Conservation (phyloP, 1,140 invertebrate genomes). For the Coptotermes formosanus region DNA sequence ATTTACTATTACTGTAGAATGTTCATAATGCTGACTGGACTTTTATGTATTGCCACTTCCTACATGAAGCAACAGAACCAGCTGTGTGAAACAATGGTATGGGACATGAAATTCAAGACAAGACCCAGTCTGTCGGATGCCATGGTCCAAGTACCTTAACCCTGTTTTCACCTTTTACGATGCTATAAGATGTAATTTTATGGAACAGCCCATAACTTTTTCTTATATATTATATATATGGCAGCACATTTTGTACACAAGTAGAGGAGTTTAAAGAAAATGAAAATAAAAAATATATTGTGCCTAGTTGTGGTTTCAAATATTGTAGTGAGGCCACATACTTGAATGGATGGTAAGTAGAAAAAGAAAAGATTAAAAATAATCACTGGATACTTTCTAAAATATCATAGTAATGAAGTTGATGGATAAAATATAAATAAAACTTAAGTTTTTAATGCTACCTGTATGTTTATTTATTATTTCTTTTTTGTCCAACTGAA, state of each 20-base stretch:
- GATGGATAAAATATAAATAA: slow-evolving; percentile 19
- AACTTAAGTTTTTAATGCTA: slow-evolving; percentile 21
- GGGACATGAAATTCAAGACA: not conserved
- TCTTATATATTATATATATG: slow-evolving; percentile 28
- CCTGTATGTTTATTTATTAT: not conserved
- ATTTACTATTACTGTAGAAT: not conserved
- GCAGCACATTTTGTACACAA: slow-evolving; percentile 29
- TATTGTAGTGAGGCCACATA: slow-evolving; percentile 28
- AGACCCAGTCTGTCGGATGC: not conserved
- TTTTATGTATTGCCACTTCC: not conserved
- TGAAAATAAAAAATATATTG: slow-evolving; percentile 22
- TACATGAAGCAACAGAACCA: not conserved
- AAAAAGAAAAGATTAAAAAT: slow-evolving; percentile 23
- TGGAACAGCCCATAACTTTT: slow-evolving; percentile 26
- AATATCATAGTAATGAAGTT: slow-evolving; percentile 26
- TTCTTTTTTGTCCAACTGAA: not conserved
- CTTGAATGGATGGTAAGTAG: slow-evolving; percentile 28
- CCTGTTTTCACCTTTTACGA: not conserved
- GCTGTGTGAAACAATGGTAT: not conserved
- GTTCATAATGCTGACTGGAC: not conserved
- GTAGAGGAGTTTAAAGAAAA: slow-evolving; percentile 23
- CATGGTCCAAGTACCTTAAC: not conserved
- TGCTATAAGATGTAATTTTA: not conserved
- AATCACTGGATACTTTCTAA: slow-evolving; percentile 28
- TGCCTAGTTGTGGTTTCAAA: slow-evolving; percentile 29